These are phyloP conservation scores for Morpho helenor DNA, from an alignment of 2,888 invertebrate genomes.

Conservation along the genomic window DNA sequence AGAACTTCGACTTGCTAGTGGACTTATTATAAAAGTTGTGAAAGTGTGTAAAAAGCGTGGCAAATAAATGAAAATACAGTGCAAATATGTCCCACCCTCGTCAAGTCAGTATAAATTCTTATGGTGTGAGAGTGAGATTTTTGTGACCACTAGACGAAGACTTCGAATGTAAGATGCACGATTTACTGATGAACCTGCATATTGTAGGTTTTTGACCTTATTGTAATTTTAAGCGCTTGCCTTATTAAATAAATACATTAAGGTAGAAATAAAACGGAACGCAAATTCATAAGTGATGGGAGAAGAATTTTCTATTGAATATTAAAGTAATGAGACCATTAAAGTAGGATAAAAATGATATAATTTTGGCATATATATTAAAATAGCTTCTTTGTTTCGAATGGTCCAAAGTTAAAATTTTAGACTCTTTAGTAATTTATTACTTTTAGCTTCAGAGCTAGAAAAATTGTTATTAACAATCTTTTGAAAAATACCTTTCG, in stretches of 20 bases:
- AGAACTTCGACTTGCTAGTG: slow-evolving; percentile 70
- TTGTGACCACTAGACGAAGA: slow-evolving; percentile 52
- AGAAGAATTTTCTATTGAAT: slow-evolving; percentile 13
- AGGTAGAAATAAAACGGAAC: slow-evolving; percentile 18
- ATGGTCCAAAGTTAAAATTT: slow-evolving; percentile 9
- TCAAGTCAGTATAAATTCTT: slow-evolving; percentile 46
- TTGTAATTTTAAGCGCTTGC: slow-evolving; percentile 31
- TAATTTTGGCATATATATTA: slow-evolving; percentile 1
- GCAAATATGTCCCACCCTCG: slow-evolving; percentile 51
- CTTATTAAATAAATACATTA: slow-evolving; percentile 29
- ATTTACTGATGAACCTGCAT: slow-evolving; percentile 65
- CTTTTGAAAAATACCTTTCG: slow-evolving; percentile 1
- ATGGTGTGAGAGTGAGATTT: slow-evolving; percentile 58
- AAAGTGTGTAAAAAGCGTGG: slow-evolving; percentile 58
- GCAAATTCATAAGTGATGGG: slow-evolving; percentile 14
- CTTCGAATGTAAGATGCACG: slow-evolving; percentile 56
- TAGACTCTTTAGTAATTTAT: slow-evolving; percentile 6
- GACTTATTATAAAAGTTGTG: slow-evolving; percentile 62
- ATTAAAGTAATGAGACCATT: slow-evolving; percentile 13
- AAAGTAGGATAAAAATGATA: slow-evolving; percentile 6
- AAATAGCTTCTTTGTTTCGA: slow-evolving; percentile 1
- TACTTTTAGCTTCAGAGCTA: slow-evolving; percentile 7
- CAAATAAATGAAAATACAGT: slow-evolving; percentile 41
- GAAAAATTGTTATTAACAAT: slow-evolving; percentile 4
- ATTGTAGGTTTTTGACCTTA: slow-evolving; percentile 56